These are phyloP conservation scores for Petrocephalus microphthalmus DNA, from an alignment of 2,113 vertebrate species.

Conservation along the genomic window DNA sequence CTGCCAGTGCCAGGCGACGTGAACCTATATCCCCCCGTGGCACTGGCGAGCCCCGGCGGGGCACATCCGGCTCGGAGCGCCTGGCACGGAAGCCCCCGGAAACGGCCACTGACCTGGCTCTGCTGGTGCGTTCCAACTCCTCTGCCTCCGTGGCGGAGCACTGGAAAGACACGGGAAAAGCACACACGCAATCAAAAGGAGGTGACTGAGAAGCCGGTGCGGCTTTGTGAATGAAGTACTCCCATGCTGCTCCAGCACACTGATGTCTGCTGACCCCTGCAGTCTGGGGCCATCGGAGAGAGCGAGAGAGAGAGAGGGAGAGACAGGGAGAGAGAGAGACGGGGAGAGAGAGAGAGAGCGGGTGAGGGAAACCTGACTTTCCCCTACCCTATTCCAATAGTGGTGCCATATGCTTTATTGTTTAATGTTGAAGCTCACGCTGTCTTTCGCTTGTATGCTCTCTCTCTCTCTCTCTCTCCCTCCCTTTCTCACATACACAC, in stretches of 20 bases:
- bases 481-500: not conserved
- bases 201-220: constrained; percentile 45
- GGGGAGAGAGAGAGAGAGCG: constrained; percentile 28
- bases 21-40: not conserved
- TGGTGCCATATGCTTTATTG: constrained; percentile 87
- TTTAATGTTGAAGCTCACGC: constrained; percentile 75
- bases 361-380: constrained; percentile 54
- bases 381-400: constrained; percentile 74
- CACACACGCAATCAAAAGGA: constrained; percentile 36
- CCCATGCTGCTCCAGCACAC: constrained; percentile 52
- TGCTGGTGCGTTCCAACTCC: constrained; percentile 65
- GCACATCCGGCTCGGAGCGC: not conserved
- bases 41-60: not conserved
- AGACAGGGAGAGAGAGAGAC: constrained; percentile 29
- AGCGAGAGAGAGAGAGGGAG: constrained; percentile 24
- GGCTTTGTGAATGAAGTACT: constrained; percentile 47
- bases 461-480: constrained; percentile 50
- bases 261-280: constrained; percentile 45
- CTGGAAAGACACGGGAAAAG: not conserved
- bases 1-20: not conserved
- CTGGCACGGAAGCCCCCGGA: constrained; percentile 36
- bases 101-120: constrained; percentile 81
- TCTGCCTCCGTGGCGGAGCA: constrained; percentile 62
- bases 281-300: constrained; percentile 38
- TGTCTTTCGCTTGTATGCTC: constrained; percentile 37